Base-by-base conservation (phyloP, 1,140 invertebrate species). In the Globodera rostochiensis region DNA sequence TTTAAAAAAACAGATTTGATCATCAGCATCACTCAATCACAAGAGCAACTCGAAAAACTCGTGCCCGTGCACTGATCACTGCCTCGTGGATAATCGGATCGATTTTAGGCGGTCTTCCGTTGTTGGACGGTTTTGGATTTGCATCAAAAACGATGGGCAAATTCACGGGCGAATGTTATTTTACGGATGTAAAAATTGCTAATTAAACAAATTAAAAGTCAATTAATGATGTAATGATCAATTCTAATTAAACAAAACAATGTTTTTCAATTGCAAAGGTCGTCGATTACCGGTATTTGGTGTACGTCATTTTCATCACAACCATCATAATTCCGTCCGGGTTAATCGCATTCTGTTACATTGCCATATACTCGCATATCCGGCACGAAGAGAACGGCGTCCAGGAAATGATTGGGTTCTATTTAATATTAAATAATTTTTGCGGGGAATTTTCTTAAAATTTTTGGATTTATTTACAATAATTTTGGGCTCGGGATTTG, bases 211-310 rank as follows among this genome's bases (percentile, higher is more conserved):
- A 15, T 11, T 2, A 0, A 3, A 50, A 60, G 7, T 64, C 46
- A 46, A 66, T 15, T 19, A 53, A 77, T 21, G 0, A 60, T 15
- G 11, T 5, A 60, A 60, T 15, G 9, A 15, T 9, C 11, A 15
- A 15, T 53, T 53, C 3, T 36, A 21, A 19, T 57, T 49, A 77
- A 77, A 19, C n/a, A 15, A 64, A 45, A 60, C 57, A 47, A 45
- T 25, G 69, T 21, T 11, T 11, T 76, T 50, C 45, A 76, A 76
- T 0, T 6, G 9, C 21, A 15, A 25, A 85, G 82, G 84, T 85
- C 6, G 85, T 86, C 45, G 86, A 86, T 57, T 87, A 87, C 21
- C 84, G 84, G 0, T 86, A 86, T 70, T 73, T 86, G 45, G 86
- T 86, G 2, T 86, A 80, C 60, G 84, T 86, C 11, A 86, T 86